Base-by-base conservation (phyloP, 2,113 vertebrate genomes). In the Parus major region DNA sequence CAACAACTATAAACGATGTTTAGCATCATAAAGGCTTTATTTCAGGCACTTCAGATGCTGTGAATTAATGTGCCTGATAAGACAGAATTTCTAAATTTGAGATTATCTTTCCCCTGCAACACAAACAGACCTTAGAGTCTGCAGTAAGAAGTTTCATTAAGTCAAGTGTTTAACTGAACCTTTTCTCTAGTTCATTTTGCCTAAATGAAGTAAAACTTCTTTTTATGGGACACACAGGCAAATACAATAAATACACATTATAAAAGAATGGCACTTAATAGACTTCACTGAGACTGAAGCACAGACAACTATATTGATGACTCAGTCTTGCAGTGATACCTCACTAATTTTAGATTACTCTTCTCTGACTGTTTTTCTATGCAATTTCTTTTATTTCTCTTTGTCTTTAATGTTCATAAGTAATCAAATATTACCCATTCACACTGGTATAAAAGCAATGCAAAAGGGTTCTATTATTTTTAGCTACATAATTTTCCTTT, bases 401-500 rank as follows among this genome's bases (percentile, higher is more conserved):
- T 87, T 95, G 73, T 84, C 61, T 96, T 97, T 83, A 88, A 82
- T 50, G 39, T 46, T 86, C 95, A 92, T 36, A 95, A 90, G 41
- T 70, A 84, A 46, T 77, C 92, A 91, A 63, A 92, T 94, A 53
- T 83, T 72, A 79, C 3, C 7, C 77, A 91, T 91, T 87, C 61
- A 73, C 49, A 88, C 27, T 65, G 42, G 22, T 92, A n/a, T 83
- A 94, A 91, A 68, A 77, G 7, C 36, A 89, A 76, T 76, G 86
- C 33, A 95, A 94, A 78, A 94, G 10, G 39, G 77, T 90, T 91
- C 52, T 86, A 47, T 94, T 88, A 65, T 64, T 95, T 97, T 92
- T 64, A 95, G 59, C 46, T 89, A 90, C 95, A 95, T 94, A 82
- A 82, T 95, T 96, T 96, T 59, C 27, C 93, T 94, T 95, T 93